Evolutionary conservation across 2,888 invertebrate genomes (phyloP).

Genomic region (Sacculina carcini): DNA sequence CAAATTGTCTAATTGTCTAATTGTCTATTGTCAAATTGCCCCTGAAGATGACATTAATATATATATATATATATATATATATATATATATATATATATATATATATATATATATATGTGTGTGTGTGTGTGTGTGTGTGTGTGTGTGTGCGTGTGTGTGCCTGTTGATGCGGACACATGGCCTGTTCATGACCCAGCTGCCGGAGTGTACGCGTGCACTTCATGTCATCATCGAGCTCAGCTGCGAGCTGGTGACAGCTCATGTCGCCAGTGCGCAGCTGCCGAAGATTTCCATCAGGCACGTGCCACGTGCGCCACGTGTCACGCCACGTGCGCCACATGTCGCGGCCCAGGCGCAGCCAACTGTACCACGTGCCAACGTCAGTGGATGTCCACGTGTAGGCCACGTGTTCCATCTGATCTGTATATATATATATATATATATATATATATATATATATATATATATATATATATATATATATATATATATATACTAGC

Average conservation of each 20-base stretch:
- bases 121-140: neutral
- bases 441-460: no score
- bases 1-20: no score
- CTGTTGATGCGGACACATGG: neutral
- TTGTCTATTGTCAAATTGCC: no score
- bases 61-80: neutral
- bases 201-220: neutral
- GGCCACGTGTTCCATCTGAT: no score
- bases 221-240: neutral
- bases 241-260: neutral
- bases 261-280: neutral
- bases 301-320: neutral
- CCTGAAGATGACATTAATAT: neutral
- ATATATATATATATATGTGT: neutral
- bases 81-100: neutral
- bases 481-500: no score
- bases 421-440: no score
- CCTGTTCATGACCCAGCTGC: neutral
- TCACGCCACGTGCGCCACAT: neutral
- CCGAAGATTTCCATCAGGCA: neutral
- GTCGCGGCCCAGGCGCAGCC: neutral
- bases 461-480: no score
- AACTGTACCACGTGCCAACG: neutral
- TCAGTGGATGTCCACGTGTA: no score
- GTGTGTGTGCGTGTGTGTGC: neutral